Base-by-base conservation (phyloP, 1,140 invertebrate species). In the Helicorthomorpha holstii region DNA sequence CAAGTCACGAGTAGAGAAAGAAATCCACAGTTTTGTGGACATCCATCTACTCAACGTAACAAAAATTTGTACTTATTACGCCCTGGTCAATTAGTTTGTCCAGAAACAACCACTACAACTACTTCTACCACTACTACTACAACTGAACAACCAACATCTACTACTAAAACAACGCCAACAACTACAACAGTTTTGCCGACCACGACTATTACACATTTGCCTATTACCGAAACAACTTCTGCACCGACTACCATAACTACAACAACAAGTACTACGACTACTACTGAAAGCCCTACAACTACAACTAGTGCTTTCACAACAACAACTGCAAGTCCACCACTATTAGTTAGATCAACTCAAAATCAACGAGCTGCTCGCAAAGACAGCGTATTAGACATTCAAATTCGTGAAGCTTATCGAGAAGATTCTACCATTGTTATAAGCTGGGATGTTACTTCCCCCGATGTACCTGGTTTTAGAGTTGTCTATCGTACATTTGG, bases 11-110 rank as follows among this genome's bases (percentile, higher is more conserved):
- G 85, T 56, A 73, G 89, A 38, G 89, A 94, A 69, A 74, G 86
- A 60, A 89, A 88, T 68, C 88, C 88, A 14, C 88, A 93, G 66
- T 93, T 92, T 68, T 94, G 89, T 61, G 87, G 87, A 7, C 80
- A 77, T 57, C 89, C 89, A 1, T 68, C 76, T 0, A 70, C 76
- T 52, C 79, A 91, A 55, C 74, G 82, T 41, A 80, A 84, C 50
- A 74, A 80, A 44, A 85, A 78, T 48, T 90, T 93, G 68, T 88
- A 90, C 61, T 85, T 82, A 58, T 84, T 93, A 54, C 77, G 82
- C 64, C 77, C 81, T 0, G 79, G 82, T 59, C 85, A 61, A 27
- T 48, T 63, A 2, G 53, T 54, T n/a, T 60, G 59, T 16, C 50
- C 61, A 47, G 56, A 54, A 54, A 42, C 59, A 22, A 60, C 57